Evolutionary conservation across 2,888 invertebrate genomes (phyloP).

Genomic region (Phengaris arion): DNA sequence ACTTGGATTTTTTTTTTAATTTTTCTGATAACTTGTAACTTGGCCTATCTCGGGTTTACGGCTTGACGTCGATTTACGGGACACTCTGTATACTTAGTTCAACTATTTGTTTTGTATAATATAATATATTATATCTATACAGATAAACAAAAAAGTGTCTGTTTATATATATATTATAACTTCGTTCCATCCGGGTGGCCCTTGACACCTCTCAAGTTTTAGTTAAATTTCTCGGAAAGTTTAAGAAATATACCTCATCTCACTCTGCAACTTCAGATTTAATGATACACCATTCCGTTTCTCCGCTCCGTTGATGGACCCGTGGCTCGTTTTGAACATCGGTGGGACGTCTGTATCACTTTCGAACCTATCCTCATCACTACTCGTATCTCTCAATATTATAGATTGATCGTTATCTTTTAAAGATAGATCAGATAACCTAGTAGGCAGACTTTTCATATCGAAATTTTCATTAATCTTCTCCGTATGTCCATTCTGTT

Average conservation of each 20-base stretch:
- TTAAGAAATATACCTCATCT: conserved; percentile 61
- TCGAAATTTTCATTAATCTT: conserved; percentile 40
- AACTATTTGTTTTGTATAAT: too few relatives aligned
- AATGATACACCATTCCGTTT: conserved; percentile 67
- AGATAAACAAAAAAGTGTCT: too few relatives aligned
- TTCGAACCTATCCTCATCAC: conserved; percentile 67
- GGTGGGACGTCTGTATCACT: conserved; percentile 62
- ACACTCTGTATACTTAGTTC: too few relatives aligned
- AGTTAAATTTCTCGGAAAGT: not conserved
- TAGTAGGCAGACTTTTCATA: conserved; percentile 53
- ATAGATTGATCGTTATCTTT: conserved; percentile 57
- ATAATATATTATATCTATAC: too few relatives aligned
- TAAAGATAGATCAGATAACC: conserved; percentile 63
- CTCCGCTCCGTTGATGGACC: conserved; percentile 49
- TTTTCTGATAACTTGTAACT: too few relatives aligned
- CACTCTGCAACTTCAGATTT: conserved; percentile 68
- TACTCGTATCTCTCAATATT: conserved; percentile 56
- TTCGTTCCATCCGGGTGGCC: too few relatives aligned
- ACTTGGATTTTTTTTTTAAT: too few relatives aligned
- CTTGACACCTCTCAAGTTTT: too few relatives aligned
- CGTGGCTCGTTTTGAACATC: conserved; percentile 48
- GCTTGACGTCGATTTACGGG: too few relatives aligned
- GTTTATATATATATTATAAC: too few relatives aligned
- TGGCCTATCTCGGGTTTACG: too few relatives aligned
- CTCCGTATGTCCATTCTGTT: conserved; percentile 46